phyloP scores from a whole-genome alignment of 2,113 vertebrate species.

The Merops nubicus region DNA sequence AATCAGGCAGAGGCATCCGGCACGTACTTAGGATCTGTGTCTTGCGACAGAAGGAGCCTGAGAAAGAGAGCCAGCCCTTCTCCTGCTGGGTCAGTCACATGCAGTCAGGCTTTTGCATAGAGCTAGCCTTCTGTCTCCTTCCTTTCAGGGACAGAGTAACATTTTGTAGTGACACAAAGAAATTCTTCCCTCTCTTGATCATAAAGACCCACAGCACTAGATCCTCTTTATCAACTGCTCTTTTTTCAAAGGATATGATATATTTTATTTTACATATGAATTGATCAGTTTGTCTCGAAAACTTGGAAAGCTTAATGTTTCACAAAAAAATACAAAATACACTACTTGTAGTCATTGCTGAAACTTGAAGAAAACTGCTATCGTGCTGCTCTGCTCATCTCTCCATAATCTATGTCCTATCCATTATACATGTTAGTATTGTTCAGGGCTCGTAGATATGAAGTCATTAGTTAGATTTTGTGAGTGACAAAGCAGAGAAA shows the following conservation, averaged over 20 bases:
- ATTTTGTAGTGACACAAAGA: conserved; percentile 79
- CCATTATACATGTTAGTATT: neutral
- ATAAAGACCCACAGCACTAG: conserved; percentile 65
- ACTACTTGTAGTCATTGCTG: neutral
- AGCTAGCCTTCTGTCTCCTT: conserved; percentile 76
- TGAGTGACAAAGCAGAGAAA: neutral
- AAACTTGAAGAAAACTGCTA: conserved; percentile 29
- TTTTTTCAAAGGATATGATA: conserved; percentile 70
- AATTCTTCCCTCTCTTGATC: conserved; percentile 71
- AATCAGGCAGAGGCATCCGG: neutral
- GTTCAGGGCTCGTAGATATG: neutral
- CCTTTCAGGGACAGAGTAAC: conserved; percentile 72
- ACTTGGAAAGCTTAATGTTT: neutral
- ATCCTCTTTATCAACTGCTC: conserved; percentile 75
- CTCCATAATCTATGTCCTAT: neutral
- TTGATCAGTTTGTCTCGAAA: conserved; percentile 34
- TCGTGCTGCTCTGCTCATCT: neutral
- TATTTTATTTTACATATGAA: conserved; percentile 77
- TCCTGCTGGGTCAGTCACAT: conserved; percentile 69
- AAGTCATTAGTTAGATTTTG: neutral
- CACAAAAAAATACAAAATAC: conserved; percentile 16
- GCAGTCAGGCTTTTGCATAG: conserved; percentile 69
- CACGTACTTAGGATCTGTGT: conserved; percentile 28
- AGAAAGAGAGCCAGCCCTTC: conserved; percentile 64
- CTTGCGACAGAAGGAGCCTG: conserved; percentile 52